Conservation (phyloP, 2,888 invertebrate genomes). For the Dicranocentrus wangi region DNA sequence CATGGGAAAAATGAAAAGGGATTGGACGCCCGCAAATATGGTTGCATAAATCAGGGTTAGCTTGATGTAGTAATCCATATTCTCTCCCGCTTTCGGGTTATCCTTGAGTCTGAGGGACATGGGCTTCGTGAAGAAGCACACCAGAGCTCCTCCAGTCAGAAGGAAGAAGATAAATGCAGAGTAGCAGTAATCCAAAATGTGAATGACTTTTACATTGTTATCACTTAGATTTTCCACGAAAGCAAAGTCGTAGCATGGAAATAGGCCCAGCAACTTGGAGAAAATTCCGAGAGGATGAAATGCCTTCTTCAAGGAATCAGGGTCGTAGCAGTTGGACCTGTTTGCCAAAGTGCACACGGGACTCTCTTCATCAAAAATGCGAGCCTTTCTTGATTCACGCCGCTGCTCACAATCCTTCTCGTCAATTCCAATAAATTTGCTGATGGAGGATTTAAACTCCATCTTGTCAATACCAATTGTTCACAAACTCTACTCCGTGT, state of each 20-base stretch:
- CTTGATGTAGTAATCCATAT: constrained; percentile 66
- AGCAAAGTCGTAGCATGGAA: constrained; percentile 69
- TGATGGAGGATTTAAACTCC: too few relatives aligned
- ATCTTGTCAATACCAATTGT: too few relatives aligned
- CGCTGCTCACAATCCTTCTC: too few relatives aligned
- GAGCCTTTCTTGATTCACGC: constrained; percentile 31
- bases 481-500: too few relatives aligned
- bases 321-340: constrained; percentile 57
- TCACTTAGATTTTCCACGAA: constrained; percentile 54
- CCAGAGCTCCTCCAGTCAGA: constrained; percentile 63
- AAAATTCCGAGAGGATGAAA: constrained; percentile 67
- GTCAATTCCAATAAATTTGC: too few relatives aligned
- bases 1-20: constrained; percentile 69
- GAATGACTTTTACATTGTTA: constrained; percentile 31
- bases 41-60: constrained; percentile 60
- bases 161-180: constrained; percentile 56
- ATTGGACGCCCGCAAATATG: constrained; percentile 62
- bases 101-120: background rate
- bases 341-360: constrained; percentile 37
- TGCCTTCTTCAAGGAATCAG: constrained; percentile 62
- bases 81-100: constrained; percentile 2
- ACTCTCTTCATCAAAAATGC: constrained; percentile 53
- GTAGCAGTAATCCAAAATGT: constrained; percentile 69
- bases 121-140: constrained; percentile 43
- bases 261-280: constrained; percentile 69